Conservation (phyloP, 2,888 invertebrate genomes). For the Mesochorus sp. region DNA sequence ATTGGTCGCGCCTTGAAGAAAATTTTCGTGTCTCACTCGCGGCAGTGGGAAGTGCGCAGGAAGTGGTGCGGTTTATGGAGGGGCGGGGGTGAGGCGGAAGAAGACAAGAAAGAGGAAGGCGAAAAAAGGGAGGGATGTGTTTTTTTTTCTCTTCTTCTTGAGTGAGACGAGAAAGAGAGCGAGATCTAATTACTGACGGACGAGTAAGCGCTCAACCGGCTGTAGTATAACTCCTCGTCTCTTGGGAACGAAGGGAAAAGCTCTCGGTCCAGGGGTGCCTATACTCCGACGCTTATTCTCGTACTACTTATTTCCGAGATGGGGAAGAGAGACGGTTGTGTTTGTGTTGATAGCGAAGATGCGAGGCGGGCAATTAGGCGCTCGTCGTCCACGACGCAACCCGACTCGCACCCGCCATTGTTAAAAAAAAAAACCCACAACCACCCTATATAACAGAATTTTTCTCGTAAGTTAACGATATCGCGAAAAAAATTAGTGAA, state of each 20-base stretch:
- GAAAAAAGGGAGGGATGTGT: slow-evolving; percentile 69
- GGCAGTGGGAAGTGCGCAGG: slow-evolving; percentile 18
- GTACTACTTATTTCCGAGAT: slow-evolving; percentile 8
- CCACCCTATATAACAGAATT: slow-evolving; percentile 15
- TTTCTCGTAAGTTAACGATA: not conserved
- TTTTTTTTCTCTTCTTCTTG: slow-evolving; percentile 42
- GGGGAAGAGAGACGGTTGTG: slow-evolving; percentile 28
- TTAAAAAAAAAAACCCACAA: slow-evolving; percentile 7
- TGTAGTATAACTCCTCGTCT: slow-evolving; percentile 59
- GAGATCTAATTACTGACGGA: slow-evolving; percentile 77
- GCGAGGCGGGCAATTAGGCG: slow-evolving; percentile 74
- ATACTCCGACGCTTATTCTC: slow-evolving; percentile 32
- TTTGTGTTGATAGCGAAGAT: slow-evolving; percentile 49
- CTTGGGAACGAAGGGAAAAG: slow-evolving; percentile 44
- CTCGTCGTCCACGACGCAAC: slow-evolving; percentile 64
- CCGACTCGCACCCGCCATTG: slow-evolving; percentile 41
- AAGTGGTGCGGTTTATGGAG: slow-evolving; percentile 19
- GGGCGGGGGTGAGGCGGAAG: slow-evolving; percentile 59
- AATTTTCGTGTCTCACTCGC: slow-evolving; percentile 32
- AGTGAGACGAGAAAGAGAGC: slow-evolving; percentile 62
- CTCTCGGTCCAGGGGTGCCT: slow-evolving; percentile 15
- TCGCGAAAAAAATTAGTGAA: too few species aligned
- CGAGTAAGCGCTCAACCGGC: slow-evolving; percentile 71
- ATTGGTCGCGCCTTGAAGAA: slow-evolving; percentile 45
- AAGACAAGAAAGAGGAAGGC: slow-evolving; percentile 27